A percentile compares a stretch with the other conserved stretches of the same genome.
These are phyloP conservation scores for Promerops cafer DNA, from an alignment of 2,113 vertebrate genomes.

Conservation along the genomic window DNA sequence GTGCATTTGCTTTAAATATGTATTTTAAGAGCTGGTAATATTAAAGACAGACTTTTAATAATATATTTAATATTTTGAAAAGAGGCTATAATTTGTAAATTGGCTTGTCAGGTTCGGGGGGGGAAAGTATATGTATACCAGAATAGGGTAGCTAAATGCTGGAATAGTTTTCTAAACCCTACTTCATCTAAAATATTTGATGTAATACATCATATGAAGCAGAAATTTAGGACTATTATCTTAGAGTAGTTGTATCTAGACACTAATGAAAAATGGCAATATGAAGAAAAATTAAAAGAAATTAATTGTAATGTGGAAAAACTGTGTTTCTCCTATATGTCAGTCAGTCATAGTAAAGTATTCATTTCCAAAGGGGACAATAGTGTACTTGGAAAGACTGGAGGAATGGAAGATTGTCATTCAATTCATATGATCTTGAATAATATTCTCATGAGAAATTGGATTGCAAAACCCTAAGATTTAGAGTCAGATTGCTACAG, in stretches of 20 bases:
- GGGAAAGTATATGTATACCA: background rate
- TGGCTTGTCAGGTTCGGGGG: accelerated
- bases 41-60: background rate
- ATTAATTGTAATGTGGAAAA: slow-evolving; percentile 49
- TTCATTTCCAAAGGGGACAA: slow-evolving; percentile 47
- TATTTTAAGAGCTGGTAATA: background rate
- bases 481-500: slow-evolving; percentile 57
- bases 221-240: background rate
- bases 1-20: background rate
- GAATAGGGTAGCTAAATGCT: background rate
- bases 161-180: background rate
- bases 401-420: slow-evolving; percentile 59
- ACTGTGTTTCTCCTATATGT: slow-evolving; percentile 41
- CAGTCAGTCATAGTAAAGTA: slow-evolving; percentile 44
- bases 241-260: slow-evolving; percentile 48
- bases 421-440: slow-evolving; percentile 59
- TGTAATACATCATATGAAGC: background rate
- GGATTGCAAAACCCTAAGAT: slow-evolving; percentile 50
- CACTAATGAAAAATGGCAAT: slow-evolving; percentile 32
- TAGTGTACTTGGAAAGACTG: slow-evolving; percentile 44
- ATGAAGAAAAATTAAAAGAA: slow-evolving; percentile 32
- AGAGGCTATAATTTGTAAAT: background rate
- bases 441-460: slow-evolving; percentile 61
- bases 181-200: slow-evolving; percentile 25
- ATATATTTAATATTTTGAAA: background rate